Conservation (phyloP, 2,113 vertebrate genomes). For the Pituophis catenifer region DNA sequence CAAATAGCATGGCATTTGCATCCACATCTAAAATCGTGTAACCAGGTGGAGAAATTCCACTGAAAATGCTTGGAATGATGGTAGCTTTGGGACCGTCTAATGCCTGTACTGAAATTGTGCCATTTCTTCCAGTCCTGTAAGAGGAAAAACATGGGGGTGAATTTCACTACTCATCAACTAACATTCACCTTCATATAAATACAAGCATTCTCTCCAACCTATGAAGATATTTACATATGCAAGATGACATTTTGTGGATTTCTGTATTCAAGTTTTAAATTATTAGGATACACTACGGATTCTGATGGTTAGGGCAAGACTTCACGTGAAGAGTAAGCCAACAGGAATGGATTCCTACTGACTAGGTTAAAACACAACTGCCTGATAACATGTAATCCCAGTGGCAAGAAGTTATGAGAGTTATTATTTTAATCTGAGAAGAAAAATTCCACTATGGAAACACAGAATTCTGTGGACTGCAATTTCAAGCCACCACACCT, state of each 20-base stretch:
- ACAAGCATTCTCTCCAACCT: not conserved
- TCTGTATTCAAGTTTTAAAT: not conserved
- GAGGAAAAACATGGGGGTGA: not conserved
- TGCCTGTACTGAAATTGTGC: constrained; percentile 88
- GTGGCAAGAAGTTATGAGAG: not conserved
- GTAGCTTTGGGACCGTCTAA: constrained; percentile 89
- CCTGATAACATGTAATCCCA: not conserved
- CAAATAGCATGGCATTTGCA: constrained; percentile 91
- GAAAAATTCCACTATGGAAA: not conserved
- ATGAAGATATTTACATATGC: not conserved
- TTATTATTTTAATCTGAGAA: not conserved
- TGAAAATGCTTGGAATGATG: constrained; percentile 77
- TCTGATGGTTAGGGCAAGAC: not conserved
- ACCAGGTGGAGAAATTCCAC: constrained; percentile 79
- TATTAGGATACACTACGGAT: not conserved
- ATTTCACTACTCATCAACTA: not conserved
- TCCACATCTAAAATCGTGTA: constrained; percentile 95
- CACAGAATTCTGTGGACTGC: not conserved
- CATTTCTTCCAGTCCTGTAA: constrained; percentile 87
- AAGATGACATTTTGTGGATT: not conserved
- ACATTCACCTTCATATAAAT: not conserved
- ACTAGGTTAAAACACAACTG: not conserved
- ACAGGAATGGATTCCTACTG: not conserved
- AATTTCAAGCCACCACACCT: not conserved
- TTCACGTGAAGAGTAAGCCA: not conserved